Conservation (phyloP, 1,140 invertebrate species). For the Neodiprion fabricii region DNA sequence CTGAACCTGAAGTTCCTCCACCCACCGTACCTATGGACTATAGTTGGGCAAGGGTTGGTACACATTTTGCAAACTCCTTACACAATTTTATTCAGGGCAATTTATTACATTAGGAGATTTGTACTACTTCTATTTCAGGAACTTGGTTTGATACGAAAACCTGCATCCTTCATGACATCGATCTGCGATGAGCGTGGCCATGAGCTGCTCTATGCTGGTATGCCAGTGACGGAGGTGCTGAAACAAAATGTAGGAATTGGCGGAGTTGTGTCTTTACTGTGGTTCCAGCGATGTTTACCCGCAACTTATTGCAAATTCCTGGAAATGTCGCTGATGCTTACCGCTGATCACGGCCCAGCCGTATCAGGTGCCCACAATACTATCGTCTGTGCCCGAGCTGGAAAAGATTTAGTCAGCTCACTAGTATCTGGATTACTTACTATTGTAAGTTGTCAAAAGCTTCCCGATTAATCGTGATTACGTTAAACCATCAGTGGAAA, state of each 20-base stretch:
- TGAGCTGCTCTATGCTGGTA: conserved; percentile 97
- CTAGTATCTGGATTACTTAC: conserved; percentile 95
- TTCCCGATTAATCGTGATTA: conserved; percentile 17
- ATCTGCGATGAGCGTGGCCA: conserved; percentile 99
- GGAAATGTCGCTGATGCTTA: conserved; percentile 99
- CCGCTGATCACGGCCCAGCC: conserved; percentile 98
- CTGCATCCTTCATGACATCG: conserved; percentile 98
- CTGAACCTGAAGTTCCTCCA: conserved; percentile 90
- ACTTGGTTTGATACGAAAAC: conserved; percentile 96
- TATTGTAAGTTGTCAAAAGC: conserved; percentile 77
- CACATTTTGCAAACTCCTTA: conserved; percentile 14
- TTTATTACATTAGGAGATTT: conserved; percentile 12
- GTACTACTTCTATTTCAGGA: conserved; percentile 69
- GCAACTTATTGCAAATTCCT: conserved; percentile 96
- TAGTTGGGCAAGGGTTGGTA: conserved; percentile 89
- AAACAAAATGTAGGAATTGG: conserved; percentile 94
- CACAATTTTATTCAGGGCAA: conserved; percentile 15
- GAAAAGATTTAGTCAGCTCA: conserved; percentile 98
- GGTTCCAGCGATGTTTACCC: conserved; percentile 97
- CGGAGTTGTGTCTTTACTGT: conserved; percentile 94
- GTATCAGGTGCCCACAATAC: conserved; percentile 99
- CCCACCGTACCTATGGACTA: conserved; percentile 99
- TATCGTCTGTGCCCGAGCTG: conserved; percentile 97
- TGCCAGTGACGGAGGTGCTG: conserved; percentile 95
- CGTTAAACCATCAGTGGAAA: background rate